A percentile compares a stretch with the other conserved stretches of the same genome.
Evolutionary conservation across 2,797 vertebrate genomes (phyloP).

Genomic region (Chiropotes sagulatus): DNA sequence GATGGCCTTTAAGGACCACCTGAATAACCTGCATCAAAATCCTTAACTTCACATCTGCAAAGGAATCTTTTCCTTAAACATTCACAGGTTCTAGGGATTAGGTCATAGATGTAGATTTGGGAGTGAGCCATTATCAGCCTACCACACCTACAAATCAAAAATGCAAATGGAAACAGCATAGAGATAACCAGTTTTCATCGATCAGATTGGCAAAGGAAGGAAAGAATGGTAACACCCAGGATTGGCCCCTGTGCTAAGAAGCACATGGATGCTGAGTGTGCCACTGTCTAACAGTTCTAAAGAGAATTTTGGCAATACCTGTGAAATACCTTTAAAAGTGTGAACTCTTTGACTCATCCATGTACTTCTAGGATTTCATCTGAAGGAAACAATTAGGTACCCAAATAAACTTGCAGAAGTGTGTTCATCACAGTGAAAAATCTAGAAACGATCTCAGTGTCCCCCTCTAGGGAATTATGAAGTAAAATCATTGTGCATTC

Average conservation of each 20-base stretch:
- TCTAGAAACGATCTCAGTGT: not conserved
- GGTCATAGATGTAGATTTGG: not conserved
- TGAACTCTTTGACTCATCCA: conserved; percentile 29
- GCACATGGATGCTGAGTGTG: not conserved
- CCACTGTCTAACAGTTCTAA: not conserved
- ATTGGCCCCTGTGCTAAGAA: not conserved
- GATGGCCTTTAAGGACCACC: not conserved
- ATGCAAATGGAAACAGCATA: not conserved
- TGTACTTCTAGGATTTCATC: conserved; percentile 40
- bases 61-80: not conserved
- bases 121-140: not conserved
- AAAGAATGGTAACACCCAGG: not conserved
- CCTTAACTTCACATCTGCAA: conserved; percentile 6
- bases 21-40: not conserved
- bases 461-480: not conserved
- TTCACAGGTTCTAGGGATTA: not conserved
- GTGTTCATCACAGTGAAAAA: not conserved
- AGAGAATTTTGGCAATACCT: not conserved
- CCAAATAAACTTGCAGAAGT: not conserved
- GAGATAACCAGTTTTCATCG: conserved; percentile 24
- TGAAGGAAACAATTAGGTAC: not conserved
- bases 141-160: conserved; percentile 28
- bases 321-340: conserved; percentile 10
- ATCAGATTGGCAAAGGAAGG: conserved; percentile 57
- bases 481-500: not conserved